Evolutionary conservation across 2,113 vertebrate genomes (phyloP).

Genomic region (Microcebus murinus): DNA sequence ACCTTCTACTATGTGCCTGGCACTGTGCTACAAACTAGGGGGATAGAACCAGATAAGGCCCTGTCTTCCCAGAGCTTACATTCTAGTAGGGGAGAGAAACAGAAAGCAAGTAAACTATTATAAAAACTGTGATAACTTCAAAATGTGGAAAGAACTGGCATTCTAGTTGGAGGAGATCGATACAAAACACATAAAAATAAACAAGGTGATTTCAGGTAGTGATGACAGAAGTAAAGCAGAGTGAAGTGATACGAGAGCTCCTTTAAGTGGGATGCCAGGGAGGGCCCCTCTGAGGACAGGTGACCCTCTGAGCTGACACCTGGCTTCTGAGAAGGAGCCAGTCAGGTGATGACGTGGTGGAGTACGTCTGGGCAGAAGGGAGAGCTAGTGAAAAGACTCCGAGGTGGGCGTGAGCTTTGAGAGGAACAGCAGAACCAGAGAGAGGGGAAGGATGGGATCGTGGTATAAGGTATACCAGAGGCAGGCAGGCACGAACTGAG

Average conservation of each 20-base stretch:
- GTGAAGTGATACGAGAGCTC: neutral
- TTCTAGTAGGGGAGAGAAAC: neutral
- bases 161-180: neutral
- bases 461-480: too few species aligned
- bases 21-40: neutral
- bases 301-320: neutral
- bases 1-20: neutral
- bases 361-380: neutral
- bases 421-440: neutral
- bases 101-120: neutral
- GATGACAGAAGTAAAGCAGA: neutral
- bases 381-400: neutral
- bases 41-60: neutral
- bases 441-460: rapidly evolving
- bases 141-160: neutral
- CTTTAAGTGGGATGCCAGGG: neutral
- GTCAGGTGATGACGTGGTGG: neutral
- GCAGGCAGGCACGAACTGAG: neutral
- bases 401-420: neutral
- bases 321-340: neutral
- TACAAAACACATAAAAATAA: neutral
- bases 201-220: neutral
- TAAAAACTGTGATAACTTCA: neutral
- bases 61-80: neutral
- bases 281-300: neutral